Base-by-base conservation (phyloP, 2,797 vertebrate species). In the Coregonus sp. region DNA sequence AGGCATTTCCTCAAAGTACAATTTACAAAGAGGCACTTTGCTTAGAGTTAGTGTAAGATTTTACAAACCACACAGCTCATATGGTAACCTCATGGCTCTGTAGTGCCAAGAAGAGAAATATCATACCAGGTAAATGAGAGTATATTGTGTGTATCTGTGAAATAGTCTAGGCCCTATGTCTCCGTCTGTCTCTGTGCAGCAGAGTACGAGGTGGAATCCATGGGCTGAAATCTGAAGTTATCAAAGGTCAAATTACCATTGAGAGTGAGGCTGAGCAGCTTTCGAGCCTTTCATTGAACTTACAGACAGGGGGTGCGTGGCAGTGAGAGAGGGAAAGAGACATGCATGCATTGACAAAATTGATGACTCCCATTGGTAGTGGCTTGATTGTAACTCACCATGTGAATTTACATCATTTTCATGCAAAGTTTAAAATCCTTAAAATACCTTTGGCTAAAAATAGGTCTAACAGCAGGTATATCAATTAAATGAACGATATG, bases 141-240 rank as follows among this genome's bases (percentile, higher is more conserved):
- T 63, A 63, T 63, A 63, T 63, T 12, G 25, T 63, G 20, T 63
- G 59, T 63, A 63, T 63, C 59, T 63, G 59, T 29, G 59, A 63
- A 63, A 63, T 63, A 63, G 59, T 5, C 1, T 20, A 61, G 4
- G 56, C 56, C n/a, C 9, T n/a, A 25, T 20, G n/a, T 18, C 59
- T 61, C n/a, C 3, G 2, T n/a, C n/a, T 61, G 0, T n/a, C 20
- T 5, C 18, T n/a, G 56, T 61, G 59, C 6, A 25, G 59, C 59
- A 25, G 2, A 20, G n/a, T 20, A 20, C 3, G 11, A 59, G n/a
- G 18, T 59, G 59, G n/a, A 63, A 25, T 63, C 7, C n/a, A 63
- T 63, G 59, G 20, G 59, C 20, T 63, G 9, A 63, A 63, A 63
- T 25, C 59, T 63, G 59, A 25, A 7, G 59, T 63, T 63, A 9